Conservation (phyloP, 2,797 vertebrate genomes). For the Tragelaphus eurycerus region DNA sequence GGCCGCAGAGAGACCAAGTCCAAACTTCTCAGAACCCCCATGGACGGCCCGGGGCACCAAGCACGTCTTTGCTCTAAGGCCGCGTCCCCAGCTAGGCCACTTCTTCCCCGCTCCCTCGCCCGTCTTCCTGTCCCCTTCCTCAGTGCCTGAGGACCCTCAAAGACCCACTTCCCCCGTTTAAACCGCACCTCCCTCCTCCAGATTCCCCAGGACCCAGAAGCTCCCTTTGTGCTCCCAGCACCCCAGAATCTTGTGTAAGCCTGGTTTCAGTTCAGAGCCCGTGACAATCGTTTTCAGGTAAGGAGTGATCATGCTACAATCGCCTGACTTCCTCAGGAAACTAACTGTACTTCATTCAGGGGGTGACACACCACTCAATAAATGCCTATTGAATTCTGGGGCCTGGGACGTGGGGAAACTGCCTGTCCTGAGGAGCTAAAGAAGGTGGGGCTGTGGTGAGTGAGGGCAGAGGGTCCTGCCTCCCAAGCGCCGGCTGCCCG, state of each 20-base stretch:
- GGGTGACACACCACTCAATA: neutral
- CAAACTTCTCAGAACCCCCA: slow-evolving; percentile 37
- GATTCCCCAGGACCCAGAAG: neutral
- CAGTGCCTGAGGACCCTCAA: neutral
- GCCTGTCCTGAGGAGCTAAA: neutral
- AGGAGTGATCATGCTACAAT: neutral
- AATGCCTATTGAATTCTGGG: neutral
- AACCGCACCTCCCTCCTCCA: neutral
- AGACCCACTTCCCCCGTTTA: neutral
- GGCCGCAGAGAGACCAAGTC: neutral
- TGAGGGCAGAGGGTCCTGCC: neutral
- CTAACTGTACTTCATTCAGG: neutral
- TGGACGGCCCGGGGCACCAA: rapidly evolving
- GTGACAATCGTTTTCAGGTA: neutral
- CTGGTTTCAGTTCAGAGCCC: neutral
- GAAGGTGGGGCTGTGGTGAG: neutral
- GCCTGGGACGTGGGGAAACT: neutral
- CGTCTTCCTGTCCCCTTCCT: neutral
- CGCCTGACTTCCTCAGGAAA: neutral
- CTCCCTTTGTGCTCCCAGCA: neutral
- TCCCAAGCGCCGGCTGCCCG: neutral
- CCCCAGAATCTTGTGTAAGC: neutral
- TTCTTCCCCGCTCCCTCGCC: neutral
- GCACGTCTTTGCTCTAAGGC: neutral
- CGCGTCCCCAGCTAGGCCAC: neutral